A percentile compares a stretch with the other conserved stretches of the same genome.
Evolutionary conservation across 2,888 invertebrate genomes (phyloP).

Genomic region (Philhelius pedissequus): DNA sequence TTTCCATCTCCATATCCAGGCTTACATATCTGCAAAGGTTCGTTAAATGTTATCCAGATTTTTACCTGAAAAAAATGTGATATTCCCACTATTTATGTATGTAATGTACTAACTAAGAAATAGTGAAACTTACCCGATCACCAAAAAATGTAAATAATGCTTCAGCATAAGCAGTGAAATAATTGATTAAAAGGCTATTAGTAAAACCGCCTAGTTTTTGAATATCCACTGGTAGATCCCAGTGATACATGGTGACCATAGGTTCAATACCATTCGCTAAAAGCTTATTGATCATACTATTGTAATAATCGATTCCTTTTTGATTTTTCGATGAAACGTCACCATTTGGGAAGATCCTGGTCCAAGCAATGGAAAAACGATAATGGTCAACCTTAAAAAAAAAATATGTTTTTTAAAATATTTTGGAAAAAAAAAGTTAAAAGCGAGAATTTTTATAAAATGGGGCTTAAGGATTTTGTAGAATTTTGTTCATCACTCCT

Average conservation of each 20-base stretch:
- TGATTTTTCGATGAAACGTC: slow-evolving; percentile 80
- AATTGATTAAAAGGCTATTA: slow-evolving; percentile 78
- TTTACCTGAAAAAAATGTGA: slow-evolving; percentile 48
- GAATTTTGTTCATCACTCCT: no score
- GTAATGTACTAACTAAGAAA: neutral
- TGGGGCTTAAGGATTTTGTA: no score
- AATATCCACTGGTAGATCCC: slow-evolving; percentile 81
- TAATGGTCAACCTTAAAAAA: slow-evolving; percentile 77
- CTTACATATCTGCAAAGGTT: slow-evolving; percentile 79
- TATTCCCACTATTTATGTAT: neutral
- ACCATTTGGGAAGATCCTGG: slow-evolving; percentile 83
- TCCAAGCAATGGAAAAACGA: slow-evolving; percentile 83
- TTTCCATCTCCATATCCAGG: slow-evolving; percentile 79
- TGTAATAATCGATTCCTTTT: slow-evolving; percentile 83
- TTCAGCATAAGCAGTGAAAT: slow-evolving; percentile 80
- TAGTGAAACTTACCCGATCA: slow-evolving; percentile 75
- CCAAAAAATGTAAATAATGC: slow-evolving; percentile 79
- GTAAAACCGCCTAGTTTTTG: slow-evolving; percentile 81
- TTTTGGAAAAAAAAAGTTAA: no score
- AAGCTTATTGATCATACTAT: slow-evolving; percentile 82
- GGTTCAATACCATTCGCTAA: slow-evolving; percentile 82
- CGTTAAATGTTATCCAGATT: slow-evolving; percentile 82
- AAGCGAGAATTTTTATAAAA: no score
- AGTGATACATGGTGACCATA: slow-evolving; percentile 81
- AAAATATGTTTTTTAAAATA: neutral